phyloP scores from a whole-genome alignment of 2,888 invertebrate species.

The Acronicta aceris region DNA sequence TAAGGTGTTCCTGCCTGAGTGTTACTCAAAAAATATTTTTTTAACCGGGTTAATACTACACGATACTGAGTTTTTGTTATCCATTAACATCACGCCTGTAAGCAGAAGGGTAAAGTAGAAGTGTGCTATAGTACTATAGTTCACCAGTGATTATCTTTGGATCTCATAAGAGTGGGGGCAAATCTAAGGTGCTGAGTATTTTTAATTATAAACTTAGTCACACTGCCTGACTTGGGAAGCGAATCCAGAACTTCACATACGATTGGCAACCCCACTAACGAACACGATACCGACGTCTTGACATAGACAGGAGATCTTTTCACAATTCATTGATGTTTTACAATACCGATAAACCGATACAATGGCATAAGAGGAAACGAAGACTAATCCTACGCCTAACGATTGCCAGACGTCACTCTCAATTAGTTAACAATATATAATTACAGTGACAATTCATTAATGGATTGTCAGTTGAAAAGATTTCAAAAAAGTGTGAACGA shows the following conservation, averaged over 20 bases:
- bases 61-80: constrained; percentile 1
- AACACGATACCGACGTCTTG: too few relatives aligned
- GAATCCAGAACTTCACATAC: background rate
- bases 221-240: background rate
- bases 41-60: constrained; percentile 14
- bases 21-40: constrained; percentile 20
- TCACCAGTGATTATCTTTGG: too few relatives aligned
- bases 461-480: too few relatives aligned
- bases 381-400: constrained; percentile 10
- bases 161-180: background rate
- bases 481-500: too few relatives aligned
- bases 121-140: too few relatives aligned
- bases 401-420: constrained; percentile 2
- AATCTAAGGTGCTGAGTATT: too few relatives aligned
- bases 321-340: constrained; percentile 22
- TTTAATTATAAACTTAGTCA: too few relatives aligned
- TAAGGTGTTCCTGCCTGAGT: background rate
- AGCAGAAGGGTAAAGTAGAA: too few relatives aligned
- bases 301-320: background rate
- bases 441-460: background rate
- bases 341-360: constrained; percentile 3
- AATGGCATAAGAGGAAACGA: constrained; percentile 16
- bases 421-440: constrained; percentile 29
- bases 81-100: background rate
- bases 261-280: background rate